Evolutionary conservation across 2,797 vertebrate genomes (phyloP).

Genomic region (Amazona ochrocephala): DNA sequence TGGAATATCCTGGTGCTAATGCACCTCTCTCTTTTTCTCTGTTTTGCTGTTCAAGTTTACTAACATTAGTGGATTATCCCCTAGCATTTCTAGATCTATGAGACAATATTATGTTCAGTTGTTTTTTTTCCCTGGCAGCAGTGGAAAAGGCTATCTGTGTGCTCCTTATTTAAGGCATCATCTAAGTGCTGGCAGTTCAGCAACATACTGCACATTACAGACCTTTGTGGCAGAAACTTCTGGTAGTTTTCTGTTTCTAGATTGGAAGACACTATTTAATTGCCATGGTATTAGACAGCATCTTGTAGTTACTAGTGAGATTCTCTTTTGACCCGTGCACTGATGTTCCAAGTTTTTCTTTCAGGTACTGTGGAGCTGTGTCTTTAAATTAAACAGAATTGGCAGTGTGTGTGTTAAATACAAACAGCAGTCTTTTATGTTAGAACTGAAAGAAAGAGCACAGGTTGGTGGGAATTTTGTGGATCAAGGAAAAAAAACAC

Average conservation of each 20-base stretch:
- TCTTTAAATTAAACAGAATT: background rate
- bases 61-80: background rate
- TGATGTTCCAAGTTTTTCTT: conserved; percentile 1
- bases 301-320: background rate
- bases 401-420: background rate
- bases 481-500: background rate
- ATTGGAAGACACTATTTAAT: background rate
- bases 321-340: background rate
- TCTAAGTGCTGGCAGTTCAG: background rate
- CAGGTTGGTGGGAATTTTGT: conserved; percentile 35
- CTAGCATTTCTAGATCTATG: background rate
- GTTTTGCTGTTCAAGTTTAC: background rate
- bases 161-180: background rate
- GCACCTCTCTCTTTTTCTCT: background rate
- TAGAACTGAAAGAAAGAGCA: background rate
- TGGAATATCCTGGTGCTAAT: background rate
- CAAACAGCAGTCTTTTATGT: background rate
- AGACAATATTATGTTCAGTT: background rate
- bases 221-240: background rate
- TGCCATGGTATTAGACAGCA: background rate
- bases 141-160: background rate
- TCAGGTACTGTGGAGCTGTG: background rate
- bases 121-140: background rate
- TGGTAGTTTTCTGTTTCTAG: background rate
- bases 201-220: background rate